phyloP scores from a whole-genome alignment of 2,113 vertebrate species.

The Nyctereutes procyonoides region DNA sequence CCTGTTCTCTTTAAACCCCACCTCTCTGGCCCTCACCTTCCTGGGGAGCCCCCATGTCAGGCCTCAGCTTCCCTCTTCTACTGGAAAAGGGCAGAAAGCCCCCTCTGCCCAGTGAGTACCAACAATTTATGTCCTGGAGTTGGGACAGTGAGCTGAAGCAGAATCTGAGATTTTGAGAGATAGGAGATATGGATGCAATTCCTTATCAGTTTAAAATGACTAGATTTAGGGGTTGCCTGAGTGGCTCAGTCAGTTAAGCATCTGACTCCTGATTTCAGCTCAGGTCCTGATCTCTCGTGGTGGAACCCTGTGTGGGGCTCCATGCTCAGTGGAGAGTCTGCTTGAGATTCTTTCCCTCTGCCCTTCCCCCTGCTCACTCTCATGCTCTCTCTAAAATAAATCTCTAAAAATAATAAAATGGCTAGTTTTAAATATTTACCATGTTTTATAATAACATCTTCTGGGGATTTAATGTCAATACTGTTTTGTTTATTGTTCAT shows the following conservation, averaged over 20 bases:
- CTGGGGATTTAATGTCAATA: background rate
- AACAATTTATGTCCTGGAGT: background rate
- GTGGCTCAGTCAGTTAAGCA: too few relatives aligned
- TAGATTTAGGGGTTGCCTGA: background rate
- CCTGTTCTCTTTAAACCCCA: background rate
- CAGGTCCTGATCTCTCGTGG: too few relatives aligned
- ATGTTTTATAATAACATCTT: background rate
- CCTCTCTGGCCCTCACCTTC: background rate
- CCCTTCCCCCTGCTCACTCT: background rate
- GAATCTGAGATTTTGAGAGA: background rate
- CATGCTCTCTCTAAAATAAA: background rate
- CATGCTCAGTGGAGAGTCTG: background rate
- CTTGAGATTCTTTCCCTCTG: background rate
- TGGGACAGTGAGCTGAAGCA: background rate
- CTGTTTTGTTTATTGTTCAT: background rate
- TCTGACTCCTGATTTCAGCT: too few relatives aligned
- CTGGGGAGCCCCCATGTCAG: rapidly evolving
- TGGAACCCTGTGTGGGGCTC: too few relatives aligned
- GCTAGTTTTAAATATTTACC: background rate
- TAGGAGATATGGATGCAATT: background rate
- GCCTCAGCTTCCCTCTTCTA: background rate
- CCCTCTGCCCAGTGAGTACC: background rate
- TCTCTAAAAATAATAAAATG: background rate
- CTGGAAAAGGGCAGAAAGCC: background rate
- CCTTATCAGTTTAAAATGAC: background rate